These are phyloP conservation scores for Pantherophis guttatus DNA, from an alignment of 2,113 vertebrate species.

Conservation along the genomic window DNA sequence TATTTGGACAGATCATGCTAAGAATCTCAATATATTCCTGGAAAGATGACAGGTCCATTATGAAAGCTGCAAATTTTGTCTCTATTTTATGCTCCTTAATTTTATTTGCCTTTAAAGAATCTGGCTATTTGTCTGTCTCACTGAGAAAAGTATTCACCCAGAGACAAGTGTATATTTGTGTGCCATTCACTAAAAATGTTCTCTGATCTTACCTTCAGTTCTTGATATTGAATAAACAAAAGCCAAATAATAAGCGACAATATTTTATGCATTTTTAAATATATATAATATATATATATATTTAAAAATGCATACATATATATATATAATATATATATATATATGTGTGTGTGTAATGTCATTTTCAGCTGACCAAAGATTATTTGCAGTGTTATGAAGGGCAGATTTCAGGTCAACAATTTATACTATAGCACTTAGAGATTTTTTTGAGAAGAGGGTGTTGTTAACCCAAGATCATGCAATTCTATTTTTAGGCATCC, in stretches of 20 bases:
- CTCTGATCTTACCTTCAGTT: not conserved
- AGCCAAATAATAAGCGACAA: not conserved
- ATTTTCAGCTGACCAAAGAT: not conserved
- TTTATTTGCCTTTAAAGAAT: not conserved
- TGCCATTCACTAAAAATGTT: not conserved
- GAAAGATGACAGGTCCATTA: not conserved
- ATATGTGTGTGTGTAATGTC: too few species aligned
- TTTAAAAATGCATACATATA: too few species aligned
- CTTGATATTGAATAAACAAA: not conserved
- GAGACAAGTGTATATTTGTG: not conserved
- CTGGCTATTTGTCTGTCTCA: not conserved
- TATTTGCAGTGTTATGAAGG: not conserved
- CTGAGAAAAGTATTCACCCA: not conserved
- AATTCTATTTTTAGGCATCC: accelerated
- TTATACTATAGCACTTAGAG: not conserved
- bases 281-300: too few species aligned
- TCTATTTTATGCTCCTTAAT: not conserved
- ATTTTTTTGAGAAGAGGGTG: not conserved
- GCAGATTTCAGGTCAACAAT: not conserved
- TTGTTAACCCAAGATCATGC: not conserved
- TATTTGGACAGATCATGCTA: not conserved
- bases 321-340: too few species aligned
- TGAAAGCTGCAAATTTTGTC: not conserved
- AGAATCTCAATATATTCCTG: not conserved
- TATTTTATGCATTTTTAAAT: not conserved